These are phyloP conservation scores for Ctenosaura bakeri DNA, from an alignment of 2,797 vertebrate genomes.

Conservation along the genomic window DNA sequence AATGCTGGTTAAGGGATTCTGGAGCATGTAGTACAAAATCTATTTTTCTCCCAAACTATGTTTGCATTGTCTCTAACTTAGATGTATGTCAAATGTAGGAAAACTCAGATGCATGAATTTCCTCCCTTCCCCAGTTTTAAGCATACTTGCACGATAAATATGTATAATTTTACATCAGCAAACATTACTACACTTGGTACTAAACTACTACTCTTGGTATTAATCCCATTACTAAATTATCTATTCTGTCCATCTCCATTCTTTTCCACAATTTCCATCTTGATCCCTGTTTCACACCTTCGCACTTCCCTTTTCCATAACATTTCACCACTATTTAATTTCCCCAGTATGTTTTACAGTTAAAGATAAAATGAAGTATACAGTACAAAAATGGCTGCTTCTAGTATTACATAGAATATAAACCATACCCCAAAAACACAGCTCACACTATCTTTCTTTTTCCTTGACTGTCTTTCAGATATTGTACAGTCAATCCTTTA, in stretches of 20 bases:
- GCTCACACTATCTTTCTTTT: neutral
- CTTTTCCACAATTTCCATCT: neutral
- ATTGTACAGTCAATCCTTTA: neutral
- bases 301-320: neutral
- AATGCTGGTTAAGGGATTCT: no score
- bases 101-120: neutral
- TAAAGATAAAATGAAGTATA: neutral
- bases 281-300: neutral
- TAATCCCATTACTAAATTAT: neutral
- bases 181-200: neutral
- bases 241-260: neutral
- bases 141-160: neutral
- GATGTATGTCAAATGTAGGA: no score
- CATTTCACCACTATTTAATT: neutral
- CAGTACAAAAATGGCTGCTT: neutral
- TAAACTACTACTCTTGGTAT: neutral
- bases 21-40: no score
- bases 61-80: no score
- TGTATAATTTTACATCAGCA: neutral
- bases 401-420: neutral
- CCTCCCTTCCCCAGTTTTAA: neutral
- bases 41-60: no score
- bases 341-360: neutral
- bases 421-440: neutral
- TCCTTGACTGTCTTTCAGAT: neutral